Percentiles rank a stretch among this genome's conserved stretches.
phyloP scores from a whole-genome alignment of 92 coral and sea anemone species.

The Virgularia gustaviana region DNA sequence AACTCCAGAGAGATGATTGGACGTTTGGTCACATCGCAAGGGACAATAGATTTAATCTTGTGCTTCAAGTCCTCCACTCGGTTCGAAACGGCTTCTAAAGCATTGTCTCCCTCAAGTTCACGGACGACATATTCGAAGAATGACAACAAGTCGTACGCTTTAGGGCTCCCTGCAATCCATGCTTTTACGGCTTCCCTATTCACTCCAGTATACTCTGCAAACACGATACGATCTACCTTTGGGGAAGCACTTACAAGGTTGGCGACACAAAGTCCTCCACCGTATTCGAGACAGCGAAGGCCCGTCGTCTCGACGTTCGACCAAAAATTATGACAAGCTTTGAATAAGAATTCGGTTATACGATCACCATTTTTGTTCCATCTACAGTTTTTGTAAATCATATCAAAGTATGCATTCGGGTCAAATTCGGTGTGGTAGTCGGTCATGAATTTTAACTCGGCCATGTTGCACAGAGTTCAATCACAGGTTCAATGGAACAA shows the following conservation, averaged over 20 bases:
- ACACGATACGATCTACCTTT: slow-evolving; percentile 44
- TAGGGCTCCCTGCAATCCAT: slow-evolving; percentile 33
- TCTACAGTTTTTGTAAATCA: too few species aligned
- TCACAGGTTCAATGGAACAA: too few species aligned
- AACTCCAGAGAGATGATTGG: not conserved
- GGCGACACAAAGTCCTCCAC: slow-evolving; percentile 51
- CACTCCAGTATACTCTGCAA: slow-evolving; percentile 49
- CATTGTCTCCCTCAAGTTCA: slow-evolving; percentile 44
- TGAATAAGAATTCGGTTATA: not conserved
- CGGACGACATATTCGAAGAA: slow-evolving; percentile 52
- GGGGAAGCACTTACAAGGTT: slow-evolving; percentile 51
- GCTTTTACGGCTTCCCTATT: slow-evolving; percentile 42
- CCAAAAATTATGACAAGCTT: slow-evolving; percentile 28
- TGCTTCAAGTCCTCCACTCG: slow-evolving; percentile 50
- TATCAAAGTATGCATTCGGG: slow-evolving; percentile 7
- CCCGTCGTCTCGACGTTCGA: not conserved
- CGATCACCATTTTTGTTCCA: not conserved
- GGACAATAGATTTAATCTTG: slow-evolving; percentile 42
- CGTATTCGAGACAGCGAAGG: slow-evolving; percentile 46
- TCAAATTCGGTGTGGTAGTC: slow-evolving; percentile 21
- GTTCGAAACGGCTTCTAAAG: slow-evolving; percentile 11
- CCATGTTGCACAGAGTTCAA: too few species aligned
- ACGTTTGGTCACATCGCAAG: slow-evolving; percentile 41
- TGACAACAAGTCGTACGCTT: slow-evolving; percentile 42
- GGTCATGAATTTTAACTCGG: slow-evolving; percentile 13